These are phyloP conservation scores for Leptinotarsa defecta DNA, from an alignment of 1,140 invertebrate species.

Conservation along the genomic window DNA sequence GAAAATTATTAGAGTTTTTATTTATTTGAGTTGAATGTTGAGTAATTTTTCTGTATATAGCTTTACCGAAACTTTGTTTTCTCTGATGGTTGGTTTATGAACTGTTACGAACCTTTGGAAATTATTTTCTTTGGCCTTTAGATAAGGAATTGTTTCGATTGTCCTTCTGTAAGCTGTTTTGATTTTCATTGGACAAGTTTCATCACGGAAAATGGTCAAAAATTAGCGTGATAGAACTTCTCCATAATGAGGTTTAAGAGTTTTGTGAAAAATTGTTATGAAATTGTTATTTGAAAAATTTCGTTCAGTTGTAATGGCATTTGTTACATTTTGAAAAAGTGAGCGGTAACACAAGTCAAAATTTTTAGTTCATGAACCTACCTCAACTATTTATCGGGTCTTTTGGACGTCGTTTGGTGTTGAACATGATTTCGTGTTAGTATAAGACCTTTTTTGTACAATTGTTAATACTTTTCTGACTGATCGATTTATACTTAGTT, in stretches of 20 bases:
- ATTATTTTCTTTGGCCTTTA: too few species aligned
- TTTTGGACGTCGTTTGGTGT: conserved; percentile 1
- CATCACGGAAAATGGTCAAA: too few species aligned
- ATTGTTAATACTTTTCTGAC: conserved; percentile 27
- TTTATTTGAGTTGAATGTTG: conserved; percentile 26
- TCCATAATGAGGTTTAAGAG: too few species aligned
- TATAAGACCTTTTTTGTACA: conserved; percentile 26
- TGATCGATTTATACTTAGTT: conserved; percentile 28
- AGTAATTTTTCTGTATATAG: conserved; percentile 14
- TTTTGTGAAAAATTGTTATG: too few species aligned
- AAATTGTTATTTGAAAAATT: too few species aligned
- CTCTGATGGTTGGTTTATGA: neutral
- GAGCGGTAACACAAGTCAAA: too few species aligned
- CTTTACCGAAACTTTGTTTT: conserved; percentile 11
- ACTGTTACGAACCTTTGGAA: neutral
- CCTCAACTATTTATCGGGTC: neutral
- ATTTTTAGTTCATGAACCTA: conserved; percentile 6
- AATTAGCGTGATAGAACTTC: too few species aligned
- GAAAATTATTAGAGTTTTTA: neutral
- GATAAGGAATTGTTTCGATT: too few species aligned
- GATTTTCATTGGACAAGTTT: too few species aligned
- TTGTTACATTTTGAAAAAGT: too few species aligned
- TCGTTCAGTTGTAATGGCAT: too few species aligned
- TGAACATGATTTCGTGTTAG: conserved; percentile 10
- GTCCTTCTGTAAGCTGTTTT: too few species aligned